A percentile compares a stretch with the other conserved stretches of the same genome.
Conservation (phyloP, 2,113 vertebrate species). For the Hippocampus mohnikei region DNA sequence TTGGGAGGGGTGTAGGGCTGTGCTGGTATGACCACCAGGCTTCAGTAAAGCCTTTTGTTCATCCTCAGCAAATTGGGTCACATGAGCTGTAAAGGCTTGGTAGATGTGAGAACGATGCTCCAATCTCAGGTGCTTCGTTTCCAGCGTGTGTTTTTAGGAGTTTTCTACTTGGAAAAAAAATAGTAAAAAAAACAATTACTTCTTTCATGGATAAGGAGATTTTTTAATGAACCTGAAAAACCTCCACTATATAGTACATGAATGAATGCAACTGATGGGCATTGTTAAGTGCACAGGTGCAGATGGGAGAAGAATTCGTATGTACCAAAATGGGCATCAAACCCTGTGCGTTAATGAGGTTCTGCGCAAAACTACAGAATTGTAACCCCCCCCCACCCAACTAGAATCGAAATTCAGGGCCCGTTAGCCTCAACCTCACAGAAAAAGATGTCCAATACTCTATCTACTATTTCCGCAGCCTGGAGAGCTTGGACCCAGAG, state of each 20-base stretch:
- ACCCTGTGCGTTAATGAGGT: constrained; percentile 37
- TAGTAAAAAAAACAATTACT: not conserved
- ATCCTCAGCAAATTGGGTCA: constrained; percentile 48
- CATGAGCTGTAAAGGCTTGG: constrained; percentile 58
- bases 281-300: not conserved
- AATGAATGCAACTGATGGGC: not conserved
- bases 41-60: constrained; percentile 48
- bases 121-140: constrained; percentile 50
- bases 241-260: not conserved
- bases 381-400: constrained; percentile 25
- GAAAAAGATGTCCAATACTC: constrained; percentile 55
- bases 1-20: not conserved
- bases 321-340: constrained; percentile 17
- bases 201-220: not conserved
- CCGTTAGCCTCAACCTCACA: constrained; percentile 24
- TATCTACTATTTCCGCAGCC: constrained; percentile 20
- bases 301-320: not conserved
- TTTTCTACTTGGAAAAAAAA: constrained; percentile 11
- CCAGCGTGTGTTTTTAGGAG: constrained; percentile 9
- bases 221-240: not conserved
- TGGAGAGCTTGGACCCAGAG: constrained; percentile 35
- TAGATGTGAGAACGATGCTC: constrained; percentile 35
- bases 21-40: constrained; percentile 18
- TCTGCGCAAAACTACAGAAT: constrained; percentile 24
- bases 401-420: constrained; percentile 44